Evolutionary conservation across 2,888 invertebrate genomes (phyloP).

Genomic region (Steinernema hermaphroditum): DNA sequence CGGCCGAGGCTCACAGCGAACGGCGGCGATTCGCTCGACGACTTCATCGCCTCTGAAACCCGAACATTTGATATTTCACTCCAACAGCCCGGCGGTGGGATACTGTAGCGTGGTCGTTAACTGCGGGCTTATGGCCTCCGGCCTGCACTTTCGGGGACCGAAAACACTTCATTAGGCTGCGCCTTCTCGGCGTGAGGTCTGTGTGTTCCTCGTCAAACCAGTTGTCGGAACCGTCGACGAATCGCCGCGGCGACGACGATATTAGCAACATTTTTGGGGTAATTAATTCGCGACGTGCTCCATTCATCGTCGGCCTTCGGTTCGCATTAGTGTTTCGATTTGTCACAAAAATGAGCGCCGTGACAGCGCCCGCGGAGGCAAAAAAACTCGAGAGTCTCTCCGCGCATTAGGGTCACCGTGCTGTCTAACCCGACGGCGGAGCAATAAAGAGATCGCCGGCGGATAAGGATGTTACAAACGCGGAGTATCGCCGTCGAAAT

Average conservation of each 20-base stretch:
- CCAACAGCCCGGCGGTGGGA: too few species aligned
- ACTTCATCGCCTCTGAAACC: constrained; percentile 26
- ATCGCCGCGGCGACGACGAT: constrained; percentile 8
- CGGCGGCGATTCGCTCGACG: constrained; percentile 12
- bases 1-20: constrained; percentile 9
- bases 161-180: background rate
- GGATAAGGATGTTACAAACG: constrained; percentile 6
- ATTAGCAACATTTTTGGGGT: constrained; percentile 30
- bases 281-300: constrained; percentile 26
- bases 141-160: too few species aligned
- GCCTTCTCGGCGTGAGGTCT: constrained; percentile 7
- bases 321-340: constrained; percentile 31
- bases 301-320: constrained; percentile 31
- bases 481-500: background rate
- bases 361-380: constrained; percentile 6
- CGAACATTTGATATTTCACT: background rate
- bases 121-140: too few species aligned
- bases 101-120: too few species aligned
- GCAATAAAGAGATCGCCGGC: background rate
- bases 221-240: constrained; percentile 24
- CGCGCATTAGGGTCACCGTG: constrained; percentile 21
- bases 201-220: constrained; percentile 15
- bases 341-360: constrained; percentile 31
- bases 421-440: too few species aligned
- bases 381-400: constrained; percentile 14